Evolutionary conservation across 1,140 invertebrate species (phyloP).

Genomic region (Bombus breviceps): DNA sequence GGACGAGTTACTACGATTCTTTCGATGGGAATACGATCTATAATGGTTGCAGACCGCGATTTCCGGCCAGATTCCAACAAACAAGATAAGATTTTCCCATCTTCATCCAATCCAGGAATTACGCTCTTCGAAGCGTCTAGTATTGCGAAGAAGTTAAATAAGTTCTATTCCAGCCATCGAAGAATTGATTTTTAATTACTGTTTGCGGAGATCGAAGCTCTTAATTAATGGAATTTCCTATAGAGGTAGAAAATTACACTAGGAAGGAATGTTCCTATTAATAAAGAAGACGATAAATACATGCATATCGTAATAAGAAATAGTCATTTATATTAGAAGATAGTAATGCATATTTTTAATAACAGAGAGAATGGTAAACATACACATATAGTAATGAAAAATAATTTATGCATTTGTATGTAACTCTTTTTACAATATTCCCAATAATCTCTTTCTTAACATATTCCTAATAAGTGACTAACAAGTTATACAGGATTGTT

Average conservation of each 20-base stretch:
- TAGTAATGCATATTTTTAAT: too few relatives aligned
- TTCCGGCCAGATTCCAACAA: not conserved
- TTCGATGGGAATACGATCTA: constrained; percentile 27
- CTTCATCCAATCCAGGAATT: not conserved
- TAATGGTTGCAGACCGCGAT: not conserved
- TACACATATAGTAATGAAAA: too few relatives aligned
- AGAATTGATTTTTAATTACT: not conserved
- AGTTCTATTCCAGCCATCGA: too few relatives aligned
- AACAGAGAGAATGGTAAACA: too few relatives aligned
- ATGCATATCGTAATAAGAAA: too few relatives aligned
- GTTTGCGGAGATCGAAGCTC: not conserved
- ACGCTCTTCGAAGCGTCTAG: not conserved
- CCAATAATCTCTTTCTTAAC: not conserved
- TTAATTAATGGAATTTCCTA: not conserved
- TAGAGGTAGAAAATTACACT: not conserved
- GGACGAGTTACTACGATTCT: constrained; percentile 24
- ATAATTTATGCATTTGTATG: too few relatives aligned
- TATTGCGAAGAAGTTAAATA: not conserved
- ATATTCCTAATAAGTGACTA: not conserved
- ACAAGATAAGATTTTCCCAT: not conserved
- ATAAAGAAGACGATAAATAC: not conserved
- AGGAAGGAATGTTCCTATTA: not conserved
- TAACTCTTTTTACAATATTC: too few relatives aligned
- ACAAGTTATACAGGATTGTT: too few relatives aligned
- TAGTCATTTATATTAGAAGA: too few relatives aligned